phyloP scores from a whole-genome alignment of 1,140 invertebrate genomes.

The Thaumetopoea pityocampa region DNA sequence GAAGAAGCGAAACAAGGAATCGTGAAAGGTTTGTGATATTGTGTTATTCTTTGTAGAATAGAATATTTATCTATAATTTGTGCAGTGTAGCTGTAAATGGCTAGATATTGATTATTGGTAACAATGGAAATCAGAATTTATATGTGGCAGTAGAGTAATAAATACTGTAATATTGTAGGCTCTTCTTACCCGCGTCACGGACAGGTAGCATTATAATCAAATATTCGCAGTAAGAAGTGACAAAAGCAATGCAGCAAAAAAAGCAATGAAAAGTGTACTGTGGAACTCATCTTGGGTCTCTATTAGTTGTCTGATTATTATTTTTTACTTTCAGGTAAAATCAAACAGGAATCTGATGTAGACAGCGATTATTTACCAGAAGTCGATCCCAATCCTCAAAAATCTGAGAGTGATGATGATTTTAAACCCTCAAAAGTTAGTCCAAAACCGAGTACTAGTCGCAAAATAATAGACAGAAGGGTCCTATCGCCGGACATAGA shows the following conservation, averaged over 20 bases:
- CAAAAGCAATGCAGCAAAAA: too few species aligned
- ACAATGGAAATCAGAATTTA: too few species aligned
- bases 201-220: too few species aligned
- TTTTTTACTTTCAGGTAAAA: slow-evolving; percentile 37
- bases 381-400: slow-evolving; percentile 37
- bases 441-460: slow-evolving; percentile 26
- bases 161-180: too few species aligned
- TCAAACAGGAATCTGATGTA: slow-evolving; percentile 57
- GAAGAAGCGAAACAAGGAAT: slow-evolving; percentile 37
- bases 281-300: too few species aligned
- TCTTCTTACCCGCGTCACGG: too few species aligned
- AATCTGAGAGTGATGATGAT: slow-evolving; percentile 67
- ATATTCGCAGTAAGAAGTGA: too few species aligned
- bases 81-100: too few species aligned
- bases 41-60: neutral
- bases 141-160: too few species aligned
- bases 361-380: slow-evolving; percentile 74
- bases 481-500: slow-evolving; percentile 78
- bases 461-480: slow-evolving; percentile 64
- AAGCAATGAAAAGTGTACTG: too few species aligned
- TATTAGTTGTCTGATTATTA: neutral
- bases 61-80: too few species aligned
- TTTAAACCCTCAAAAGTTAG: slow-evolving; percentile 60
- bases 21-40: slow-evolving; percentile 42
- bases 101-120: too few species aligned